Evolutionary conservation across 2,888 invertebrate species (phyloP).

Genomic region (Limnephilus auricula): DNA sequence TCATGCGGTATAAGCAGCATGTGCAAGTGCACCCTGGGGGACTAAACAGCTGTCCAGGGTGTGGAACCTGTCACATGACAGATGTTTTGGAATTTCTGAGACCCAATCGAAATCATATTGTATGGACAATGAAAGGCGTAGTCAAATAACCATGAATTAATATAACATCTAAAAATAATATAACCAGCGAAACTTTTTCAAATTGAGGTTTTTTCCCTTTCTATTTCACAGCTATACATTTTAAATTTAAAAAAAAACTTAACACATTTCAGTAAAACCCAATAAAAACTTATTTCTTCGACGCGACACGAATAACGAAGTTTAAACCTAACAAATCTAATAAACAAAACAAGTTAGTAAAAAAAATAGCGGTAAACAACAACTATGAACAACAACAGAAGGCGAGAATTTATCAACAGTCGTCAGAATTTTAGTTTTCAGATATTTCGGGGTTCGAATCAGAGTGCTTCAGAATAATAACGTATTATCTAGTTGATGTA

Average conservation of each 20-base stretch:
- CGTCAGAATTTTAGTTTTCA: no score
- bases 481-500: no score
- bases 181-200: no score
- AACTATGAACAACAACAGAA: neutral
- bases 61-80: neutral
- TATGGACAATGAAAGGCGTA: neutral
- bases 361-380: neutral
- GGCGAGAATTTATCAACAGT: neutral
- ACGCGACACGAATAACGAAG: neutral
- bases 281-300: neutral
- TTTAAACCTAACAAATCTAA: neutral
- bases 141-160: neutral
- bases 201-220: no score
- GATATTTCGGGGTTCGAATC: no score
- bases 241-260: no score
- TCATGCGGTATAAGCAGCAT: neutral
- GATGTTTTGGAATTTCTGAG: neutral
- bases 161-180: no score
- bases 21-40: constrained; percentile 13
- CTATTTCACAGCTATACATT: no score
- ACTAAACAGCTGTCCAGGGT: constrained; percentile 30
- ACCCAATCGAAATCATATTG: neutral
- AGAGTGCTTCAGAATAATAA: no score
- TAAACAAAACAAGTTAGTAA: neutral
- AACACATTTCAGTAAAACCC: no score